Percentiles rank a stretch among this genome's conserved stretches.
These are phyloP conservation scores for Pseudochirops cupreus DNA, from an alignment of 2,797 vertebrate species.

Conservation along the genomic window DNA sequence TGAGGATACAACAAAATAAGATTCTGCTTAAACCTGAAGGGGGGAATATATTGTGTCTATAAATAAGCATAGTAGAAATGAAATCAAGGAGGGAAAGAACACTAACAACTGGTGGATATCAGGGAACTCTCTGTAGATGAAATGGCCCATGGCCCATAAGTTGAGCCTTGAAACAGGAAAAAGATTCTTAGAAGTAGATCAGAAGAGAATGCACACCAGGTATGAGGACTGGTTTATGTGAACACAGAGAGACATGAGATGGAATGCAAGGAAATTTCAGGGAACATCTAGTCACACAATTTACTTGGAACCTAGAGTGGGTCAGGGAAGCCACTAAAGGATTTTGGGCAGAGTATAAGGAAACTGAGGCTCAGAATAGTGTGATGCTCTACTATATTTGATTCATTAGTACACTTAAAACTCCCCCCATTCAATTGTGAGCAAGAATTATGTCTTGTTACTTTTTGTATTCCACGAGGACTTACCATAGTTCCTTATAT, in stretches of 20 bases:
- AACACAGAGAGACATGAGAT: neutral
- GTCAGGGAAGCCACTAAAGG: neutral
- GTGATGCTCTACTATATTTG: neutral
- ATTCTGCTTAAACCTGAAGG: neutral
- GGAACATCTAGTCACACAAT: neutral
- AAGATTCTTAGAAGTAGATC: neutral
- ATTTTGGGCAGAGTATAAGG: neutral
- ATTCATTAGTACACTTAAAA: neutral
- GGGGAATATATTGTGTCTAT: neutral
- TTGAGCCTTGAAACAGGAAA: neutral
- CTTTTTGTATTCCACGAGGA: too few relatives aligned
- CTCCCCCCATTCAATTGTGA: too few relatives aligned
- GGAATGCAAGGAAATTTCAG: neutral
- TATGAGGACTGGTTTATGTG: neutral
- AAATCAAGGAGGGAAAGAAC: neutral
- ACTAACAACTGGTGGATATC: neutral
- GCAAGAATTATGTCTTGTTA: too few relatives aligned
- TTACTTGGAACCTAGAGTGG: neutral
- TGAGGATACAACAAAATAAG: neutral
- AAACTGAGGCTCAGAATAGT: neutral
- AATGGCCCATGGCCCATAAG: neutral
- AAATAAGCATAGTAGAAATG: neutral
- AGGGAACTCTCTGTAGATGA: neutral
- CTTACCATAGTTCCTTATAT: too few relatives aligned
- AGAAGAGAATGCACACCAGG: neutral